Conservation (phyloP, 2,113 vertebrate genomes). For the Pelobates fuscus region DNA sequence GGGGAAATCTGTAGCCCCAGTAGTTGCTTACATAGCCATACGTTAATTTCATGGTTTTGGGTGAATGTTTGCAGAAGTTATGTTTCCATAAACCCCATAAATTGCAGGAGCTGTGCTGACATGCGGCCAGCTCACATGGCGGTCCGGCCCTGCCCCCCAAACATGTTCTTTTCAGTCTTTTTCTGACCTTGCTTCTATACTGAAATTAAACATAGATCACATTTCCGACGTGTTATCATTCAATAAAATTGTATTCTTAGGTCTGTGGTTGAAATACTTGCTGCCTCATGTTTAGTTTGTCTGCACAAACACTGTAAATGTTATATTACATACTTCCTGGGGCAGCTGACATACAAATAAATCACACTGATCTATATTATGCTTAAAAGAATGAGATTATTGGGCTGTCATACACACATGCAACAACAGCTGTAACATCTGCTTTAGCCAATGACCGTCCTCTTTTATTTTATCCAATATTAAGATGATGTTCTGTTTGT, state of each 20-base stretch:
- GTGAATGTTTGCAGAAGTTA: too few relatives aligned
- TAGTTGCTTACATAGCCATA: too few relatives aligned
- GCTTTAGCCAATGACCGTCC: background rate
- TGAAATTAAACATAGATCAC: background rate
- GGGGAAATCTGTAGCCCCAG: too few relatives aligned
- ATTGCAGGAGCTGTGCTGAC: too few relatives aligned
- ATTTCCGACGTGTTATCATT: conserved; percentile 20
- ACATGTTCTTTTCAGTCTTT: too few relatives aligned
- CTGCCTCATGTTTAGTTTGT: background rate
- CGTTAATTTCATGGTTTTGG: too few relatives aligned
- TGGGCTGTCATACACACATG: background rate
- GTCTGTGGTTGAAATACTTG: conserved; percentile 10
- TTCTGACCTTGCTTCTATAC: background rate
- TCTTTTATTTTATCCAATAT: too few relatives aligned
- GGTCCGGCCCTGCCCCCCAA: too few relatives aligned
- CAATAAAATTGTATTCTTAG: conserved; percentile 37
- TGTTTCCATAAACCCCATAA: too few relatives aligned
- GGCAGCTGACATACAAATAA: background rate
- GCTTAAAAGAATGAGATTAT: background rate
- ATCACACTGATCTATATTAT: background rate
- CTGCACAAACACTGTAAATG: background rate
- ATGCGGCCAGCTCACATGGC: too few relatives aligned
- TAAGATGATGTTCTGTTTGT: too few relatives aligned
- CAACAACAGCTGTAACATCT: background rate
- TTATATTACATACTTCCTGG: background rate